Evolutionary conservation across 2,888 invertebrate genomes (phyloP).

Genomic region (Leucophora obtusa): DNA sequence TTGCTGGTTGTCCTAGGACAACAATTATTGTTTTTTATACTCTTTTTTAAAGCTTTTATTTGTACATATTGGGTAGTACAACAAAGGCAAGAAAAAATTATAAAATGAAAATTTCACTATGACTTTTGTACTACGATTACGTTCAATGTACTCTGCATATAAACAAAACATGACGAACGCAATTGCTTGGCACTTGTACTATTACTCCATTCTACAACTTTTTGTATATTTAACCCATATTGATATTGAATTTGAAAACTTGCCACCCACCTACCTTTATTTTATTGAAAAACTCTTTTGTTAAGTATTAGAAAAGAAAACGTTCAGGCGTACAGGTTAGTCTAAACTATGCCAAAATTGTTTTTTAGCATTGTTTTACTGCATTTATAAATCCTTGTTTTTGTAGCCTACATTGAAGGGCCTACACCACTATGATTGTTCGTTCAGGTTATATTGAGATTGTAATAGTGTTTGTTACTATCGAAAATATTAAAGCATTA

Average conservation of each 20-base stretch:
- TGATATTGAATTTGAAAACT: conserved; percentile 35
- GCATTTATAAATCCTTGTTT: too few relatives aligned
- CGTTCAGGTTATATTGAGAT: too few relatives aligned
- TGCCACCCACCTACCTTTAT: not conserved
- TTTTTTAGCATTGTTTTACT: too few relatives aligned
- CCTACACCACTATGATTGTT: too few relatives aligned
- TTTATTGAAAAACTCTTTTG: conserved; percentile 39
- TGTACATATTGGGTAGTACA: conserved; percentile 41
- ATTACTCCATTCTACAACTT: conserved; percentile 17
- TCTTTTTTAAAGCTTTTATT: conserved; percentile 35
- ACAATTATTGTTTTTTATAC: conserved; percentile 37
- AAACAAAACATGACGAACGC: conserved; percentile 42
- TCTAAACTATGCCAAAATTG: too few relatives aligned
- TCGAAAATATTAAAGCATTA: too few relatives aligned
- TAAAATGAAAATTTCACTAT: conserved; percentile 29
- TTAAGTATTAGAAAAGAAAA: conserved; percentile 5
- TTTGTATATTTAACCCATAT: conserved; percentile 50
- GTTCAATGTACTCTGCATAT: conserved; percentile 46
- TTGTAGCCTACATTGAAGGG: too few relatives aligned
- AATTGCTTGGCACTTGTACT: conserved; percentile 13
- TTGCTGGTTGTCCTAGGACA: conserved; percentile 58
- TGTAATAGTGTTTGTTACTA: too few relatives aligned
- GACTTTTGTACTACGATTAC: conserved; percentile 37
- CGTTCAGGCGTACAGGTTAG: not conserved
- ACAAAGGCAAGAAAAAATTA: not conserved